A percentile compares a stretch with the other conserved stretches of the same genome.
These are phyloP conservation scores for Chionoecetes opilio DNA, from an alignment of 1,140 invertebrate genomes.

Conservation along the genomic window DNA sequence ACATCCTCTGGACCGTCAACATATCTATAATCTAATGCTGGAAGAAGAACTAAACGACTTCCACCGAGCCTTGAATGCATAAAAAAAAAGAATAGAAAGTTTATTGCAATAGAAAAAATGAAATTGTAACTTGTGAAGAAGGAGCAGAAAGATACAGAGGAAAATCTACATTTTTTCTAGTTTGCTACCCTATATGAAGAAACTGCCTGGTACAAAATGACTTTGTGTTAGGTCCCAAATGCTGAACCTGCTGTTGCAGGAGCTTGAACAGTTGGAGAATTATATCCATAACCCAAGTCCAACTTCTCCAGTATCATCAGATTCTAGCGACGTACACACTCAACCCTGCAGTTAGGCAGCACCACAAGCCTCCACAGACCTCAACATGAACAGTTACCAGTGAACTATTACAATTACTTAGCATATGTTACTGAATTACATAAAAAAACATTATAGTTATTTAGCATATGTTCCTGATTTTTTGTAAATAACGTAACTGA, in stretches of 20 bases:
- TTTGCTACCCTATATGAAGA: constrained; percentile 40
- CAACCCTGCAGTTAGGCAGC: not conserved
- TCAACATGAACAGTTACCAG: not conserved
- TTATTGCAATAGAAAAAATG: not conserved
- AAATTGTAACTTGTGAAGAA: constrained; percentile 23
- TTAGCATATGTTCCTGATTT: no score
- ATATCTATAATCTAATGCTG: constrained; percentile 37
- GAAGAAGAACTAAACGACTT: constrained; percentile 45
- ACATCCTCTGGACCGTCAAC: constrained; percentile 6
- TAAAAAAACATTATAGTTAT: not conserved
- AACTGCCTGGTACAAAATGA: not conserved
- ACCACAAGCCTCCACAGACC: not conserved
- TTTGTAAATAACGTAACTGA: no score
- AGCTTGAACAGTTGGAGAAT: constrained; percentile 39
- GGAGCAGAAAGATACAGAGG: constrained; percentile 27
- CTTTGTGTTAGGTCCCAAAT: no score
- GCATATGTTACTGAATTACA: not conserved
- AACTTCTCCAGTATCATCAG: constrained; percentile 28
- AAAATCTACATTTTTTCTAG: not conserved
- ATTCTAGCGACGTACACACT: constrained; percentile 22
- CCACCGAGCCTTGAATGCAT: constrained; percentile 39
- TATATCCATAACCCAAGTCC: constrained; percentile 33
- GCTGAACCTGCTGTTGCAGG: not conserved
- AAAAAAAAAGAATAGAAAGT: not conserved
- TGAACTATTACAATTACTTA: constrained; percentile 25